These are phyloP conservation scores for Zaprionus vittiger DNA, from an alignment of 1,140 invertebrate genomes.

Conservation along the genomic window DNA sequence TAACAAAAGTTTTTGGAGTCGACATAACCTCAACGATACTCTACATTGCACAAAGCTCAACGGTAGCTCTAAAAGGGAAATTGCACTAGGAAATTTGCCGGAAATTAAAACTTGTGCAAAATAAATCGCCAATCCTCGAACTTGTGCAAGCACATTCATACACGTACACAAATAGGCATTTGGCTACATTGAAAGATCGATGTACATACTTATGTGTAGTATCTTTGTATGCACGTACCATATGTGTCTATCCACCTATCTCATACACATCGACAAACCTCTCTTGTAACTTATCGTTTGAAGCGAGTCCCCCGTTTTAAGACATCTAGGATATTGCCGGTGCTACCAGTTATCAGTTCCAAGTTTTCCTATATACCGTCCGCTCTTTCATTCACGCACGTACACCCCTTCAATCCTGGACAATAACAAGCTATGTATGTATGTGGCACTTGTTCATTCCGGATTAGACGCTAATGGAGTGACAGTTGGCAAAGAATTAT, in stretches of 20 bases:
- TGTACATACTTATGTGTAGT: background rate
- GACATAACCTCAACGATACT: background rate
- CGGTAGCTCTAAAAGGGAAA: conserved; percentile 75
- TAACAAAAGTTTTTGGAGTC: background rate
- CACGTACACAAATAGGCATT: conserved; percentile 1
- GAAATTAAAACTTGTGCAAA: conserved; percentile 84
- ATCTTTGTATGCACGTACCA: background rate
- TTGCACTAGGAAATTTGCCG: conserved; percentile 84
- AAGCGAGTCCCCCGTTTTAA: conserved; percentile 13
- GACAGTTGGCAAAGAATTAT: conserved; percentile 81
- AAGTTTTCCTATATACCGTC: conserved; percentile 1
- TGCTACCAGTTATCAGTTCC: background rate
- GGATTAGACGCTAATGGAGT: conserved; percentile 68
- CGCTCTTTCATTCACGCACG: background rate
- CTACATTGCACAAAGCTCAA: conserved; percentile 30
- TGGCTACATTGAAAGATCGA: conserved; percentile 52
- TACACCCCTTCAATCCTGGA: background rate
- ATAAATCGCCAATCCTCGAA: conserved; percentile 80
- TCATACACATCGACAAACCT: background rate
- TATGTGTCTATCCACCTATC: background rate
- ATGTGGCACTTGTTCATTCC: conserved; percentile 5
- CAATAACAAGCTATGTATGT: conserved; percentile 1
- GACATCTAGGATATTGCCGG: conserved; percentile 27
- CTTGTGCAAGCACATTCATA: conserved; percentile 21
- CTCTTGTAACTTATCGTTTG: conserved; percentile 6